Evolutionary conservation across 2,888 invertebrate species (phyloP).

Genomic region (Aleiodes leptofemur): DNA sequence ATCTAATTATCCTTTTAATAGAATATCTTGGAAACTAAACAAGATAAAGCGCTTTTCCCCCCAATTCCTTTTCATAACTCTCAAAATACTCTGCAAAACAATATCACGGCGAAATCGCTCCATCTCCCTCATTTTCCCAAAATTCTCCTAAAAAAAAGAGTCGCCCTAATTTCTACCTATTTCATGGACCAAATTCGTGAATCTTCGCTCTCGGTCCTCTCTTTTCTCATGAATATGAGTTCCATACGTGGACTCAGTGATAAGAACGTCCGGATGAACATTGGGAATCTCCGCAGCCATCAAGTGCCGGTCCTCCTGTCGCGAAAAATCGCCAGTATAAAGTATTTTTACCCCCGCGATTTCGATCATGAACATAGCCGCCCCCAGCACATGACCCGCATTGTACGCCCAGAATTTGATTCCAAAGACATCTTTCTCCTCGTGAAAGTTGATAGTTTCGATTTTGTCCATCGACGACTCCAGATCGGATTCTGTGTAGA

Average conservation of each 20-base stretch:
- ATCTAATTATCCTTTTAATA: too few species aligned
- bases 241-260: constrained; percentile 99
- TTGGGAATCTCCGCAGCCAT: constrained; percentile 99
- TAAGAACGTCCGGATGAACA: constrained; percentile 96
- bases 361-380: constrained; percentile 99
- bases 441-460: constrained; percentile 98
- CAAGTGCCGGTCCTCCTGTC: constrained; percentile 98
- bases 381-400: constrained; percentile 98
- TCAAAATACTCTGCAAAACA: too few species aligned
- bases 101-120: too few species aligned
- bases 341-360: constrained; percentile 96
- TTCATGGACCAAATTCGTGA: constrained; percentile 95
- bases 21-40: too few species aligned
- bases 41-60: too few species aligned
- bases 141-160: too few species aligned
- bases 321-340: constrained; percentile 98
- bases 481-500: constrained; percentile 97
- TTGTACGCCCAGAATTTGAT: constrained; percentile 99
- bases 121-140: too few species aligned
- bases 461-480: constrained; percentile 99
- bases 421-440: constrained; percentile 97
- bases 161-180: constrained; percentile 75
- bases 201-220: constrained; percentile 96
- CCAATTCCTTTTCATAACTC: too few species aligned
- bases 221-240: constrained; percentile 99